phyloP scores from a whole-genome alignment of 2,113 vertebrate species.

The Colaptes auratus region DNA sequence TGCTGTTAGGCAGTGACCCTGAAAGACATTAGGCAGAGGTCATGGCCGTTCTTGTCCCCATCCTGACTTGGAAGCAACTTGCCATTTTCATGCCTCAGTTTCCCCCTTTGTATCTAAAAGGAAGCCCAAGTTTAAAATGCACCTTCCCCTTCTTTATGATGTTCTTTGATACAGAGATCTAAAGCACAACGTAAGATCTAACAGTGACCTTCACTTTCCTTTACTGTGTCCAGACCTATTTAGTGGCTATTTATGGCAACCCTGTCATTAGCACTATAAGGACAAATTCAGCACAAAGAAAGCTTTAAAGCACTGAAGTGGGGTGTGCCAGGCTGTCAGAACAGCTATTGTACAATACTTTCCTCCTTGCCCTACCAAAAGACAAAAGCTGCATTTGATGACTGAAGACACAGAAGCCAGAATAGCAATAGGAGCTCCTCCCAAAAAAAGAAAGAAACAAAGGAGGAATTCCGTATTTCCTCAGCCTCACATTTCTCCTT shows the following conservation, averaged over 20 bases:
- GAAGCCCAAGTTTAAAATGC: conserved; percentile 5
- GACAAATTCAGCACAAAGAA: conserved; percentile 51
- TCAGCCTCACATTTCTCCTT: not conserved
- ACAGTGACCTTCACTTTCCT: conserved; percentile 11
- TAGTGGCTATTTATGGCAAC: conserved; percentile 58
- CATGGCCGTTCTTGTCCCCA: not conserved
- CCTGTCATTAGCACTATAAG: conserved; percentile 57
- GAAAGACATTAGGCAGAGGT: not conserved
- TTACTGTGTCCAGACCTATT: not conserved
- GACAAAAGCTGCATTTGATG: conserved; percentile 53
- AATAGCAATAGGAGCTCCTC: conserved; percentile 28
- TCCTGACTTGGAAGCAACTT: not conserved
- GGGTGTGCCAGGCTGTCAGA: conserved; percentile 30
- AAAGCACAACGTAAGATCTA: conserved; percentile 8
- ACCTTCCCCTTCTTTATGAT: conserved; percentile 3
- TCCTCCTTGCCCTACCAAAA: conserved; percentile 28
- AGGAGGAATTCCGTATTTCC: not conserved
- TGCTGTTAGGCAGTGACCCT: not conserved
- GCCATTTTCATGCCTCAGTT: not conserved
- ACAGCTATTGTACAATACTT: conserved; percentile 36
- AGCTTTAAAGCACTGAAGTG: conserved; percentile 34
- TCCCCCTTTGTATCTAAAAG: not conserved
- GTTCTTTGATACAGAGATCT: conserved; percentile 37
- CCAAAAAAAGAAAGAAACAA: not conserved
- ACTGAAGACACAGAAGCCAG: conserved; percentile 48